These are phyloP conservation scores for Percopsis omiscomaycus DNA, from an alignment of 2,797 vertebrate genomes.

Conservation along the genomic window DNA sequence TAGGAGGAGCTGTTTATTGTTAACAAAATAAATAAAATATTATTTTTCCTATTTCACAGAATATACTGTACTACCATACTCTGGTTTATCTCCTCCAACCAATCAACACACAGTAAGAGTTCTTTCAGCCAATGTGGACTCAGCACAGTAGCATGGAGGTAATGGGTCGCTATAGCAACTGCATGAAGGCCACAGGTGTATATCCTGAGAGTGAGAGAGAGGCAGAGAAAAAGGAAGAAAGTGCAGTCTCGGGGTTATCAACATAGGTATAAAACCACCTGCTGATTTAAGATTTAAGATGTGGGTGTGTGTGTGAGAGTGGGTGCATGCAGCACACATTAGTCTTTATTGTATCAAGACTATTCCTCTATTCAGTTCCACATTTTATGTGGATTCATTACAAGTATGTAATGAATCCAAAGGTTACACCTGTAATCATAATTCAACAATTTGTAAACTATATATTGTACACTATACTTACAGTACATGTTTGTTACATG, in stretches of 20 bases:
- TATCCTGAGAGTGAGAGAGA: slow-evolving; percentile 22
- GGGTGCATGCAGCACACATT: slow-evolving; percentile 8
- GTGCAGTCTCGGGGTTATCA: slow-evolving; percentile 26
- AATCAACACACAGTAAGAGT: slow-evolving; percentile 13
- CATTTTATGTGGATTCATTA: too few relatives aligned
- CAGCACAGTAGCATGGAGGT: slow-evolving; percentile 5
- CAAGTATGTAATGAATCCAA: too few relatives aligned
- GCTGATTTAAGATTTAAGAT: not conserved
- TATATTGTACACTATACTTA: too few relatives aligned
- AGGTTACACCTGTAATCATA: too few relatives aligned
- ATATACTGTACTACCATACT: not conserved
- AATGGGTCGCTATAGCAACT: slow-evolving; percentile 47
- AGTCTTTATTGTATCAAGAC: too few relatives aligned
- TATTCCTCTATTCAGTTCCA: too few relatives aligned
- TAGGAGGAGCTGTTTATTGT: not conserved
- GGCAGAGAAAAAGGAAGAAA: slow-evolving; percentile 1
- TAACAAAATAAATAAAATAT: not conserved
- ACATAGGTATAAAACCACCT: not conserved
- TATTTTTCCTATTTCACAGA: not conserved
- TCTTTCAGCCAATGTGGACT: slow-evolving; percentile 18
- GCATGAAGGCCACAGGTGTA: slow-evolving; percentile 43
- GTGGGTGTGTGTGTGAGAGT: not conserved
- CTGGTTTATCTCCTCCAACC: slow-evolving; percentile 13
- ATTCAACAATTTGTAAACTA: too few relatives aligned
- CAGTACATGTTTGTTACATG: too few relatives aligned